Evolutionary conservation across 2,888 invertebrate species (phyloP), one percentile per base, ranked within the genome.

Genomic region (Junonia oenone): DNA sequence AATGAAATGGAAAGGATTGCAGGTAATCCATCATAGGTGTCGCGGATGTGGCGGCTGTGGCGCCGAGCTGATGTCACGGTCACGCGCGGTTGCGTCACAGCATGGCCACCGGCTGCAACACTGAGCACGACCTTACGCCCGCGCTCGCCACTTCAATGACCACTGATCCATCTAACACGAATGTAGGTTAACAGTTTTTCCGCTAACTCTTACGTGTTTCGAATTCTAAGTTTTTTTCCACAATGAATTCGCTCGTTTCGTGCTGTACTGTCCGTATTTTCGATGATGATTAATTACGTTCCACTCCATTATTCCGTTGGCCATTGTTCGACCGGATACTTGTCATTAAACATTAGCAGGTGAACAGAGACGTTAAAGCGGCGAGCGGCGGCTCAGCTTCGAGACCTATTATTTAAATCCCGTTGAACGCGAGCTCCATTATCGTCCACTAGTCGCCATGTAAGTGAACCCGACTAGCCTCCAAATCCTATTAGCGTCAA

Each of bases 391-490:
- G 52, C 59, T 65, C 64, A 68, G 72, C 73, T 71, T 73, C 75
- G 72, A 72, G 70, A 68, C 64, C 79, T 72, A 81, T 85, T 85
- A 83, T 81, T 83, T 80, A 81, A 83, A 84, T 83, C 85, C 83
- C 81, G 75, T 74, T 72, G 74, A 81, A 80, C 73, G 75, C 69
- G 72, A 75, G 76, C 69, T 75, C 77, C 78, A 81, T 82, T 83
- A 81, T 78, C 76, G 78, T 52, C 55, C 58, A 58, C 58, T 58
- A 69, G 68, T 71, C 68, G 67, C 63, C 66, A 62, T 67, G 67
- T 71, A 71, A 78, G 73, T 77, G 78, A 78, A 72, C 76, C 73
- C 73, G 72, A 71, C 72, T 68, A 55, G 68, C 65, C 68, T 64
- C 62, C 62, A 70, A 75, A 73, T 73, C 64, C 71, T 68, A 65